A percentile compares a stretch with the other conserved stretches of the same genome.
phyloP scores from a whole-genome alignment of 2,113 vertebrate genomes.

The Anoura caudifer region DNA sequence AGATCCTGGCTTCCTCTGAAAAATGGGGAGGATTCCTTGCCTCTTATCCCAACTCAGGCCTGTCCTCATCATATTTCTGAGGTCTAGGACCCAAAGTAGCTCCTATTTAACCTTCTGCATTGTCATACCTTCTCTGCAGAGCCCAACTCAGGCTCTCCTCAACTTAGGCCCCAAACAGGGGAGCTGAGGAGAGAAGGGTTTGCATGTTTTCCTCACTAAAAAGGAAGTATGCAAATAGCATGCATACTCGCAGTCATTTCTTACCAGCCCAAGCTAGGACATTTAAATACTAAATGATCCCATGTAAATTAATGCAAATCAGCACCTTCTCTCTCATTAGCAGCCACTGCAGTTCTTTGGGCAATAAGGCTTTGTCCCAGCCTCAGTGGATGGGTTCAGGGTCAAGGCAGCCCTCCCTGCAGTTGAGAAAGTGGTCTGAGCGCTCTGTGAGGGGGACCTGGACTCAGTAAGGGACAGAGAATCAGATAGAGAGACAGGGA shows the following conservation, averaged over 20 bases:
- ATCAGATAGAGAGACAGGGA: neutral
- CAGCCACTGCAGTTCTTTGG: neutral
- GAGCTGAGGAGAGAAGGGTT: neutral
- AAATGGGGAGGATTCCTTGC: neutral
- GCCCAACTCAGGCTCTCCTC: neutral
- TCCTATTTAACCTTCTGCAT: neutral
- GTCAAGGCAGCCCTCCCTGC: neutral
- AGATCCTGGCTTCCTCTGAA: neutral
- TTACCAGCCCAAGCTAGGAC: neutral
- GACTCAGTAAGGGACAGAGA: neutral
- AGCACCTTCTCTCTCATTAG: neutral
- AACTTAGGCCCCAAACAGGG: neutral
- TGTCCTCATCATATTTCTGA: neutral
- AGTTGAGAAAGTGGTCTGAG: neutral
- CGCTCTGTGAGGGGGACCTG: neutral
- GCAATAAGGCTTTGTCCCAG: neutral
- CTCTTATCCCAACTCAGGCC: neutral
- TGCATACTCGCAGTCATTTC: neutral
- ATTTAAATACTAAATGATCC: constrained; percentile 52
- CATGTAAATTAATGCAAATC: constrained; percentile 28
- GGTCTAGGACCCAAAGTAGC: neutral
- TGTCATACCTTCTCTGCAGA: neutral
- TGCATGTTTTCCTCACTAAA: neutral
- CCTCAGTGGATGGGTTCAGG: neutral
- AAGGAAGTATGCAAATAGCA: constrained; percentile 1